Evolutionary conservation across 2,113 vertebrate species (phyloP).

Genomic region (Toxotes chatareus): DNA sequence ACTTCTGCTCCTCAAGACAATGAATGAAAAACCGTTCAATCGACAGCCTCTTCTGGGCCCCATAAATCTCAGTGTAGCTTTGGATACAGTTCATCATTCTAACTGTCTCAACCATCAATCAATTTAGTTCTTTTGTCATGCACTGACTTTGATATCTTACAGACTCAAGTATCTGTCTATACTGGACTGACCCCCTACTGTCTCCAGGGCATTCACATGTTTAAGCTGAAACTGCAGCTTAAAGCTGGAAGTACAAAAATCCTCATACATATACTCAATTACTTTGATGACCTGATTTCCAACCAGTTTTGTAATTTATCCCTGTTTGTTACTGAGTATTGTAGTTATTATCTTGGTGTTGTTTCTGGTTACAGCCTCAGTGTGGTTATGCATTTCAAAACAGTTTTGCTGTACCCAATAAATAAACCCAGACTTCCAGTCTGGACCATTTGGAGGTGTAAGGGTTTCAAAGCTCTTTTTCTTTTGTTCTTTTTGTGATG

Average conservation of each 20-base stretch:
- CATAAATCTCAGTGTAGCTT: not conserved
- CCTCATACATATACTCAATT: not conserved
- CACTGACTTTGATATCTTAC: not conserved
- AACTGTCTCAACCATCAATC: not conserved
- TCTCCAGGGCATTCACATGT: not conserved
- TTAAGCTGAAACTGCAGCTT: not conserved
- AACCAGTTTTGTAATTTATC: not conserved
- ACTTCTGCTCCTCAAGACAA: not conserved
- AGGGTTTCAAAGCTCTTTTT: no score
- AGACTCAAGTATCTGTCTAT: not conserved
- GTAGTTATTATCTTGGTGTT: conserved; percentile 5
- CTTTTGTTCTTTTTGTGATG: no score
- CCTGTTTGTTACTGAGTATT: not conserved
- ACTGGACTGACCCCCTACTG: not conserved
- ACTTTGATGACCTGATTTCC: not conserved
- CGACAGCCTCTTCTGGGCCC: not conserved
- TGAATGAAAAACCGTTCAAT: not conserved
- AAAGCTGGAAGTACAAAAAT: not conserved
- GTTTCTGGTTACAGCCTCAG: not conserved
- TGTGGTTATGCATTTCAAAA: not conserved
- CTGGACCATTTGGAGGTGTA: no score
- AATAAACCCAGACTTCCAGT: no score
- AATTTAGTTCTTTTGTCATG: not conserved
- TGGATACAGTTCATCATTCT: not conserved
- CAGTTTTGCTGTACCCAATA: not conserved